Conservation (phyloP, 35 echinoderm and acorn worm genomes). For the Apostichopus japonicus region DNA sequence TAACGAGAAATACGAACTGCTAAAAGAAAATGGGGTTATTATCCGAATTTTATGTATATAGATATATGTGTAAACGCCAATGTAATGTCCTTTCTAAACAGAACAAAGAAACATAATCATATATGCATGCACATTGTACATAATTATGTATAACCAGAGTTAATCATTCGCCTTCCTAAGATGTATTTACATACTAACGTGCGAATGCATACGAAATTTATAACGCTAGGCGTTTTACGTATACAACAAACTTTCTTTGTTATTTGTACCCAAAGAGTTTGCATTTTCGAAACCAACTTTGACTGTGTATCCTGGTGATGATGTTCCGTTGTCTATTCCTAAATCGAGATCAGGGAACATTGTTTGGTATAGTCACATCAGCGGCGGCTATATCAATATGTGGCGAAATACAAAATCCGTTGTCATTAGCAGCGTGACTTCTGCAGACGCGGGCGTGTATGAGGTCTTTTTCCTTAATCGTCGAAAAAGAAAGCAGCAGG, state of each 20-base stretch:
- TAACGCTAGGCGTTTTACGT: background rate
- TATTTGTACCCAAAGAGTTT: background rate
- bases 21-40: too few relatives aligned
- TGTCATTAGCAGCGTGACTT: background rate
- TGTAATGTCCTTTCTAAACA: background rate
- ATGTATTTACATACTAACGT: too few relatives aligned
- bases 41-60: too few relatives aligned
- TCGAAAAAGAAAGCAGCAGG: background rate
- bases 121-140: background rate
- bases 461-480: background rate
- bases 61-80: too few relatives aligned
- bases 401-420: background rate
- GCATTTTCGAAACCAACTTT: background rate
- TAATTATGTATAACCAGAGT: background rate
- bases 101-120: background rate
- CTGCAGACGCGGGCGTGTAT: background rate
- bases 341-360: background rate
- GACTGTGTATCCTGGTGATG: conserved; percentile 3
- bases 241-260: background rate
- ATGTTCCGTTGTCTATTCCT: background rate
- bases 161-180: too few relatives aligned
- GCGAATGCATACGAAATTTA: background rate
- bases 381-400: background rate
- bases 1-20: too few relatives aligned
- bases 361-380: background rate